Evolutionary conservation across 2,113 vertebrate genomes (phyloP), one percentile per base, ranked within the genome.

Genomic region (Hippocampus mohnikei): DNA sequence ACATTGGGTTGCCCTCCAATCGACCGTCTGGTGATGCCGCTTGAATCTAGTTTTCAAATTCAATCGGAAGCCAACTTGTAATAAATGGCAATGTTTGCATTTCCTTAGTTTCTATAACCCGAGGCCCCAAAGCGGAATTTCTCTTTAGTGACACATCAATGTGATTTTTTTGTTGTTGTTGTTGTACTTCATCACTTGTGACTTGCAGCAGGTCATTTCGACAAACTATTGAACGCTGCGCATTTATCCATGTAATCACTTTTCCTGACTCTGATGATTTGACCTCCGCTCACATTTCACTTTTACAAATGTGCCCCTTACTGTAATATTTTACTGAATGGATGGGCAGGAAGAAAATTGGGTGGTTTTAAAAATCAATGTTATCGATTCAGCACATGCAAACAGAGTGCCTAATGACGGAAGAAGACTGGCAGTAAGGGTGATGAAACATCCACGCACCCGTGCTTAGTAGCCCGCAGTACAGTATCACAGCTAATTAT

Each of bases 351-450:
- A 71, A 21, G 37, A 23, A 67, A 85, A 73, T 13, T 1, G 20
- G n/a, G 15, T 60, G 58, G 66, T 61, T 64, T 68, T 33, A 73
- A 73, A 71, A 84, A 81, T 82, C 72, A 1, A 21, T 81, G 58
- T n/a, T 48, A 80, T 71, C 78, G 76, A 85, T 79, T 69, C 66
- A 21, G 50, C 20, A 78, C 75, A 64, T 60, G 76, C 42, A 41
- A 60, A 58, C 27, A 1, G 53, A 66, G 42, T 29, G 12, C 12
- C 37, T 55, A 37, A 72, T 27, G 25, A 52, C 60, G 42, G 37
- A 53, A 74, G 50, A 64, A 76, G 71, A 77, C 70, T 76, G 11
- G 55, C 25, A 25, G 23, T 13, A 58, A 58, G 55, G 15, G n/a
- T 12, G 55, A 58, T 12, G 23, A 58, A 23, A 27, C n/a, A 27